Base-by-base conservation (phyloP, 2,888 invertebrate genomes). In the Philonicus albiceps region DNA sequence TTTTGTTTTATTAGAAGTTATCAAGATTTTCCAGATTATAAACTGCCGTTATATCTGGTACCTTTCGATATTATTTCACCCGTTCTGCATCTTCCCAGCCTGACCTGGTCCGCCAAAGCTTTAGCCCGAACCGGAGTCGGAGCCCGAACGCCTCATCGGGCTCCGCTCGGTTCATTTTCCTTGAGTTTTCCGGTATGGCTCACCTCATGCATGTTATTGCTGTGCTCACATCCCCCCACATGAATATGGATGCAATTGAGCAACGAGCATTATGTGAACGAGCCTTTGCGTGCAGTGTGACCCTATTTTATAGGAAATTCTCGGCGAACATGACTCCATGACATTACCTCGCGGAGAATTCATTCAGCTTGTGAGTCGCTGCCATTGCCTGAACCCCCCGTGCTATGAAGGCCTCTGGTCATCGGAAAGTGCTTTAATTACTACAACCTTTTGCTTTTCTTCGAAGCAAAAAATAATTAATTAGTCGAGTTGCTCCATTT, bases 211-310 rank as follows among this genome's bases (percentile, higher is more conserved):
- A 76, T 76, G 76, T 37, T 75, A 37, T 22, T 19, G 7, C 40
- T 76, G n/a, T 40, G 19, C 40, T 76, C n/a, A 40, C 76, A 40
- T 76, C 40, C 64, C 40, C 64, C 64, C 76, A 22, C 76, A 76
- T 76, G 76, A 76, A 76, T 76, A 76, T 76, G 76, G 76, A 76
- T 76, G 76, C 40, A 76, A 76, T 76, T 76, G 76, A 76, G 76
- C 76, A 76, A 76, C 40, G 76, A 76, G 19, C 76, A 76, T 76
- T 76, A 76, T 76, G 76, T 40, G 76, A 76, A 40, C 76, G 76
- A 40, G 76, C 76, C 37, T 76, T 76, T 76, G 37, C 76, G 76
- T 76, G 76, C 76, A 40, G 37, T 40, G 76, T 76, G 76, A 76
- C 76, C 76, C 76, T 76, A 76, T 76, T 76, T 76, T 40, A 76